Percentiles rank a stretch among this genome's conserved stretches.
These are phyloP conservation scores for Hydrolagus affinis DNA, from an alignment of 2,113 vertebrate genomes.

Conservation along the genomic window DNA sequence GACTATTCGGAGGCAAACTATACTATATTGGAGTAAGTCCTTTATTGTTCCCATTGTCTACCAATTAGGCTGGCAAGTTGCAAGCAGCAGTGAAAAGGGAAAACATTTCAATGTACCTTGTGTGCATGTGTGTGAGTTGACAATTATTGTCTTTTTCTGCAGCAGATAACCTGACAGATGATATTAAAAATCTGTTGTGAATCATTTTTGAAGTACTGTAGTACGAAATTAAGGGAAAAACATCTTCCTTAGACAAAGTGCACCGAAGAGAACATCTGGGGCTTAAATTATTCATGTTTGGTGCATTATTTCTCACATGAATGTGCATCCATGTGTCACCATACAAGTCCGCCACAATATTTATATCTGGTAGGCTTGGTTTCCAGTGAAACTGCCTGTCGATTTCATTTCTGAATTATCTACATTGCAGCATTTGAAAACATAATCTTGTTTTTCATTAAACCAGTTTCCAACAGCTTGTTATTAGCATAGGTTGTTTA, in stretches of 20 bases:
- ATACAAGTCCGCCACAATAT: background rate
- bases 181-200: background rate
- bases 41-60: background rate
- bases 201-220: background rate
- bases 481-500: background rate
- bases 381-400: background rate
- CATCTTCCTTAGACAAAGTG: background rate
- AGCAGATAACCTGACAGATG: background rate
- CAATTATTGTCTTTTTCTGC: background rate
- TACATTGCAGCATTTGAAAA: background rate
- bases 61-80: background rate
- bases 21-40: background rate
- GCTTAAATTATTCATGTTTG: slow-evolving; percentile 28
- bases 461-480: background rate
- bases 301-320: slow-evolving; percentile 19
- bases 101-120: background rate
- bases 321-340: slow-evolving; percentile 18
- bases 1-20: background rate
- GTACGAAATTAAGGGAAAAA: slow-evolving; percentile 10
- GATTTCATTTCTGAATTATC: background rate
- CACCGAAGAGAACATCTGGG: slow-evolving; percentile 7
- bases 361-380: background rate
- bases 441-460: slow-evolving; percentile 9
- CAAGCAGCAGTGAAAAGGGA: background rate
- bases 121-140: background rate